Evolutionary conservation across 2,797 vertebrate genomes (phyloP).

Genomic region (Nasua narica): DNA sequence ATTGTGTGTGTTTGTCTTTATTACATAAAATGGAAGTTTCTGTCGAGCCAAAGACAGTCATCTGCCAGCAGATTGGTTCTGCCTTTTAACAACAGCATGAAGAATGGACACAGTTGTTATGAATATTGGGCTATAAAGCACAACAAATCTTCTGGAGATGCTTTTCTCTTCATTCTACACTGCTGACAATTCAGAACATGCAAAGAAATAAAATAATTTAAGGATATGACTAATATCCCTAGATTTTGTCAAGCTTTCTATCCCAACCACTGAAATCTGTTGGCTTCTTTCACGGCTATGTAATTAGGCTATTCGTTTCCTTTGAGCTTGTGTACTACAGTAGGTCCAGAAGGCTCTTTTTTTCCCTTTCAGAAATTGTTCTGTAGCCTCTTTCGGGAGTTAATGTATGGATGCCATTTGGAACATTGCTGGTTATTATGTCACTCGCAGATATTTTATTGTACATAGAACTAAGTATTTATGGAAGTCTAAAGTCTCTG

Average conservation of each 20-base stretch:
- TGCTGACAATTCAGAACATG: not conserved
- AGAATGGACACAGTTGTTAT: not conserved
- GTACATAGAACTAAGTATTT: slow-evolving; percentile 77
- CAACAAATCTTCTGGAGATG: not conserved
- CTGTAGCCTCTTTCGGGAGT: slow-evolving; percentile 71
- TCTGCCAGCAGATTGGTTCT: not conserved
- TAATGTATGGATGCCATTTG: slow-evolving; percentile 79
- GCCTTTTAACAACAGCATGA: slow-evolving; percentile 25
- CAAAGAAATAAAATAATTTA: slow-evolving; percentile 42
- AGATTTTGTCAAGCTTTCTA: slow-evolving; percentile 11
- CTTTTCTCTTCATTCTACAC: not conserved
- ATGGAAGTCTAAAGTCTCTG: slow-evolving; percentile 74
- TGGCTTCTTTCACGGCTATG: not conserved
- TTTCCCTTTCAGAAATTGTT: slow-evolving; percentile 70
- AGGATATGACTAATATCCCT: not conserved
- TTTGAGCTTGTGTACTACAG: slow-evolving; percentile 37
- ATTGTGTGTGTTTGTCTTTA: slow-evolving; percentile 57
- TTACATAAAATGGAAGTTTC: slow-evolving; percentile 47
- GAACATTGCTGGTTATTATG: slow-evolving; percentile 74
- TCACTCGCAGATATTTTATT: slow-evolving; percentile 81
- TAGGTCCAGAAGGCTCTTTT: slow-evolving; percentile 51
- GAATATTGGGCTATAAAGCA: not conserved
- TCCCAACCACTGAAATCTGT: slow-evolving; percentile 26
- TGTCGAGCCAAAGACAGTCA: slow-evolving; percentile 19
- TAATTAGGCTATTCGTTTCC: slow-evolving; percentile 45